phyloP scores from a whole-genome alignment of 2,797 vertebrate species.

The Smutsia gigantea region DNA sequence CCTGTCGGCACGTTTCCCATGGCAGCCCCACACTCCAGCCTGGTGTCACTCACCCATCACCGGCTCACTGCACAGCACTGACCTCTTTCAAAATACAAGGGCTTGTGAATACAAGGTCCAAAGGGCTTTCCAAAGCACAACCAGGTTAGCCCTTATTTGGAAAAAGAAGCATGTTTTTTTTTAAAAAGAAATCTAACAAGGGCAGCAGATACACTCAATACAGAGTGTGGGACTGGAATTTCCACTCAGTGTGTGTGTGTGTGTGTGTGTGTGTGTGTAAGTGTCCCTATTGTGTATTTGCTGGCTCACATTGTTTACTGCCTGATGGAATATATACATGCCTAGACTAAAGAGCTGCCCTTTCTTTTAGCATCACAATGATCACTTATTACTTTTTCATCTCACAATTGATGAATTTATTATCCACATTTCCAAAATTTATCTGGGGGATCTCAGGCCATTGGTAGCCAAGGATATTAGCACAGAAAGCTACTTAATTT shows the following conservation, averaged over 20 bases:
- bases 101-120: slow-evolving; percentile 49
- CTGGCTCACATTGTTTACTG: background rate
- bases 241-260: background rate
- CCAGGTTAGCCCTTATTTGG: slow-evolving; percentile 52
- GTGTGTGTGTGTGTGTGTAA: background rate
- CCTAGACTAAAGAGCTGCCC: background rate
- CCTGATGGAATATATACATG: background rate
- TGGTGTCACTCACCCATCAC: background rate
- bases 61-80: background rate
- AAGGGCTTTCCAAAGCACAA: slow-evolving; percentile 57
- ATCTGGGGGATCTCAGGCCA: background rate
- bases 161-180: background rate
- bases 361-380: background rate
- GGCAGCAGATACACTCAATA: background rate
- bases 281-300: slow-evolving; percentile 23
- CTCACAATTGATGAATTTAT: background rate
- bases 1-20: background rate
- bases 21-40: background rate
- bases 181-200: background rate
- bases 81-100: slow-evolving; percentile 45
- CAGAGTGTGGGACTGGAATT: background rate
- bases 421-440: background rate
- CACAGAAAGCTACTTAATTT: background rate
- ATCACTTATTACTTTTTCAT: background rate
- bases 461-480: background rate